Evolutionary conservation across 2,113 vertebrate species (phyloP).

Genomic region (Setophaga kirtlandii): DNA sequence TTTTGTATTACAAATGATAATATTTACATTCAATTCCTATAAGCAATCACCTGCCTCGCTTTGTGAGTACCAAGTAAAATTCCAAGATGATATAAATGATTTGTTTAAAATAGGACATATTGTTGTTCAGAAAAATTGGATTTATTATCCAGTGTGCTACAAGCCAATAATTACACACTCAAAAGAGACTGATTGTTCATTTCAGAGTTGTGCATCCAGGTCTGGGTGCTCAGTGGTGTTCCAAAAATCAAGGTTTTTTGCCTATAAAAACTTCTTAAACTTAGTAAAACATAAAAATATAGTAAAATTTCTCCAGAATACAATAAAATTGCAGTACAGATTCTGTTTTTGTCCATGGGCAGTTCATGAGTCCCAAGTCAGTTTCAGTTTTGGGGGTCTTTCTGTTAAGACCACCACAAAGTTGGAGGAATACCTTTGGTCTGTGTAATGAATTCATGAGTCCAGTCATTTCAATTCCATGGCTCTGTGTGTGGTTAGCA

Average conservation of each 20-base stretch:
- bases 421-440: not conserved
- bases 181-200: not conserved
- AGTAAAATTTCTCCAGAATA: not conserved
- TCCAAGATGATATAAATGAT: fast-evolving
- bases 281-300: not conserved
- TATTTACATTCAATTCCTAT: not conserved
- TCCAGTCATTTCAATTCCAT: not conserved
- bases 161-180: not conserved
- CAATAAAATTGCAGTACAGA: not conserved
- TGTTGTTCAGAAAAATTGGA: not conserved
- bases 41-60: not conserved
- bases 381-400: not conserved
- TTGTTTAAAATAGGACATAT: not conserved
- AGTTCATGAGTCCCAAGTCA: not conserved
- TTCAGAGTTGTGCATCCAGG: not conserved
- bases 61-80: not conserved
- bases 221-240: not conserved
- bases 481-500: not conserved
- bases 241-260: not conserved
- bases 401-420: not conserved
- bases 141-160: not conserved
- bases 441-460: not conserved
- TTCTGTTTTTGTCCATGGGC: not conserved
- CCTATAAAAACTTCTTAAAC: not conserved
- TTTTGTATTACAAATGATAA: not conserved